Conservation (phyloP, 2,888 invertebrate genomes). For the Thyatira batis region DNA sequence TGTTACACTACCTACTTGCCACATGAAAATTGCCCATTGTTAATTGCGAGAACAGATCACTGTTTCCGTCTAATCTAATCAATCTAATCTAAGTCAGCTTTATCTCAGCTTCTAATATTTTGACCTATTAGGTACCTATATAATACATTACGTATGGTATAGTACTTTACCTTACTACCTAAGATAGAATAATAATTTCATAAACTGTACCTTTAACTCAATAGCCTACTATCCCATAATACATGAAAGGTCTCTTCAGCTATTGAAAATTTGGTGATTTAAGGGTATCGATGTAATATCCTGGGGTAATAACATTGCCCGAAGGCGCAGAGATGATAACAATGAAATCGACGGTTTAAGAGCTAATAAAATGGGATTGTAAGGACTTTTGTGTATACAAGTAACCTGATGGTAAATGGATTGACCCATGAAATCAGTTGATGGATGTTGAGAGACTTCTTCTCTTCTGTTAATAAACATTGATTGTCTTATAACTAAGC, state of each 20-base stretch:
- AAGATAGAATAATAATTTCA: no score
- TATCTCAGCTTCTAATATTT: no score
- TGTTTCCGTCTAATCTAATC: background rate
- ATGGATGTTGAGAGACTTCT: constrained; percentile 22
- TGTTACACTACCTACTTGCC: constrained; percentile 17
- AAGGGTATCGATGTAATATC: constrained; percentile 1
- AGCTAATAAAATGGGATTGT: constrained; percentile 10
- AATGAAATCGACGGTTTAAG: constrained; percentile 9
- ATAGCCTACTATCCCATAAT: background rate
- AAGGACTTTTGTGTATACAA: constrained; percentile 12
- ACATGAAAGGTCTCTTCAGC: background rate
- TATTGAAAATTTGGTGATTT: constrained; percentile 1
- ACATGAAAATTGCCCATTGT: background rate
- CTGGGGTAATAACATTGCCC: background rate
- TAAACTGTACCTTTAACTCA: background rate
- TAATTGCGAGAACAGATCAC: background rate
- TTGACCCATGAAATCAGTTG: constrained; percentile 34
- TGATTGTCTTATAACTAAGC: background rate
- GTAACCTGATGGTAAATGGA: constrained; percentile 19
- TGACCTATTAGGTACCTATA: no score
- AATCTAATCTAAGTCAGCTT: no score
- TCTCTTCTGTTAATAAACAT: background rate
- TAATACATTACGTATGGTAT: no score
- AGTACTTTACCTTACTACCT: no score
- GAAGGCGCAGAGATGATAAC: constrained; percentile 6